These are phyloP conservation scores for Scrobipalpa atriplicella DNA, from an alignment of 2,888 invertebrate species.

Conservation along the genomic window DNA sequence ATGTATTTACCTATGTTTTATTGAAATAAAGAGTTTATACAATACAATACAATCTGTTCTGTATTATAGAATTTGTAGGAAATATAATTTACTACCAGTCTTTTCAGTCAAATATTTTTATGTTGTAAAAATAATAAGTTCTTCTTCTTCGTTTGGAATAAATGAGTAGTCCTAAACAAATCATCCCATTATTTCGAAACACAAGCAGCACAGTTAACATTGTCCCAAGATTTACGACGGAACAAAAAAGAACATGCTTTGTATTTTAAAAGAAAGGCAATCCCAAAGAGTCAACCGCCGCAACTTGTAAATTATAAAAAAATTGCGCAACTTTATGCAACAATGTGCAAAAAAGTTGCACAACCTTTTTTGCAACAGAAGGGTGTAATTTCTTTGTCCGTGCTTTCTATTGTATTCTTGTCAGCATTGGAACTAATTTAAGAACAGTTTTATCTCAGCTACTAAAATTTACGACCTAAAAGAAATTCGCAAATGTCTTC, in stretches of 20 bases:
- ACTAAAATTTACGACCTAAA: neutral
- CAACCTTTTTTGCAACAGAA: constrained; percentile 12
- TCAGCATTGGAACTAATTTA: constrained; percentile 21
- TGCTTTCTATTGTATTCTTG: constrained; percentile 22
- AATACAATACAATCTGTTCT: too few relatives aligned
- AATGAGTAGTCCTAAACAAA: neutral
- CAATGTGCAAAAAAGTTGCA: constrained; percentile 3
- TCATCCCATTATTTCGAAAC: neutral
- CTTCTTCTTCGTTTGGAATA: neutral
- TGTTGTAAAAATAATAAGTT: too few relatives aligned
- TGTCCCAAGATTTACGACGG: neutral
- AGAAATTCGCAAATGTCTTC: constrained; percentile 8
- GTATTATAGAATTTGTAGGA: too few relatives aligned
- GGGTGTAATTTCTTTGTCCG: constrained; percentile 15
- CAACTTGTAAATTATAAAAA: neutral
- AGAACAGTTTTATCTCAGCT: neutral
- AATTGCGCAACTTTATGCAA: constrained; percentile 5
- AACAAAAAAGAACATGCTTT: neutral
- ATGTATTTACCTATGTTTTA: too few relatives aligned
- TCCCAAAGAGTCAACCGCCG: neutral
- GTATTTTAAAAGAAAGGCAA: neutral
- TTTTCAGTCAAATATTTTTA: neutral
- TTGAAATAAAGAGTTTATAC: too few relatives aligned
- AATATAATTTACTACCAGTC: neutral
- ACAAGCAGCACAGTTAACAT: neutral